Evolutionary conservation across 2,113 vertebrate genomes (phyloP), one percentile per base, ranked within the genome.

Genomic region (Marmota flaviventris): DNA sequence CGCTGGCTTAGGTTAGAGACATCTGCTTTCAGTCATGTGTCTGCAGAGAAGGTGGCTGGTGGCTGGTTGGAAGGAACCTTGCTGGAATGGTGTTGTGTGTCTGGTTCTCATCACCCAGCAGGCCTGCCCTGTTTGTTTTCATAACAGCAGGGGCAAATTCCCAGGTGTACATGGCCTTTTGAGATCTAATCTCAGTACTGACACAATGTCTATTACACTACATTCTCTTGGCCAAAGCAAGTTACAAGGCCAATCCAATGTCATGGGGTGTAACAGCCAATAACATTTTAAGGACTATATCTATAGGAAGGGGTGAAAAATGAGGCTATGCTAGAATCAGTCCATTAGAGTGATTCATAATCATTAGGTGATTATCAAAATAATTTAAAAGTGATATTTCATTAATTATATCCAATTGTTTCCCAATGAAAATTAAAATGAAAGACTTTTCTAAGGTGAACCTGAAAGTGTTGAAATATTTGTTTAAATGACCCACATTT

Each of bases 341-440:
- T n/a, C 27, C 85, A 72, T 69, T 8, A 17, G 16, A 39, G 32
- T 94, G 77, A 91, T 72, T 93, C 67, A 34, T 91, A n/a, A n/a
- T 92, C 84, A 84, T 65, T 93, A 87, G 45, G 25, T 73, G 14
- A 53, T 65, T 91, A 87, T 45, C 48, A 83, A 77, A 96, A 86
- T 27, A 93, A 81, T 61, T 78, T 24, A 22, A 48, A 86, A 93
- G 81, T 79, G 77, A 12, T 79, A 78, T 73, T 69, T 20, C 8
- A 20, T 77, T 37, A 85, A 22, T 94, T 91, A 4, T 53, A 63
- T 92, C 93, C 10, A 77, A 82, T 25, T 91, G 29, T 24, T 89
- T 92, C 22, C n/a, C 48, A 70, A 1, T 39, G 37, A 91, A 56
- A n/a, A 63, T 56, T 42, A 45, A 90, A 77, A 82, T 89, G 88